Base-by-base conservation (phyloP, 2,113 vertebrate species). In the Chaetodon trifascialis region DNA sequence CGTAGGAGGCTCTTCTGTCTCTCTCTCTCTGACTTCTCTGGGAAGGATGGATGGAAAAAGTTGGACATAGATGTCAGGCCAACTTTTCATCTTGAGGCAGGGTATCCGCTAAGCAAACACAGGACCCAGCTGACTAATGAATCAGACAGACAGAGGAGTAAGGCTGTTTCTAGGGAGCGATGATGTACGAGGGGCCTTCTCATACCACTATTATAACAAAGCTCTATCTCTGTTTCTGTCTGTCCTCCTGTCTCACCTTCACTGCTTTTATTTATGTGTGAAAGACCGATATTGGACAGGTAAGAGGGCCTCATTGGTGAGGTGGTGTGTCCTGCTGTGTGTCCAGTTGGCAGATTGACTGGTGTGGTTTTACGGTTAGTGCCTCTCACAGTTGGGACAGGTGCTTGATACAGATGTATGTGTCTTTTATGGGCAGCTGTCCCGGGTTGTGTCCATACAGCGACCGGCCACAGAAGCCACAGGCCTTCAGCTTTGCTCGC, bases 61-160 rank as follows among this genome's bases (percentile, higher is more conserved):
- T 89, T 93, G 89, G 84, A 91, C 87, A 60, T 76, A 62, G 83
- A 93, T 84, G 88, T 92, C 89, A 83, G 86, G 86, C 73, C 86
- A 89, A 85, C 80, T 91, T 87, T 93, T 94, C 89, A 93, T 90
- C 86, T 89, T 42, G 76, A 93, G 76, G 78, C 86, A 84, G 87
- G 80, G 86, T 88, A 92, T 92, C 87, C 40, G 63, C 84, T 86
- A 91, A 93, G 90, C 80, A 94, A 94, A 93, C 92, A 93, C 64
- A 62, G 66, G 69, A 65, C 75, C 81, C 90, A 78, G 88, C 80
- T 87, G 88, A 89, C 81, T 84, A 87, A 93, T 94, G 80, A 91
- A 91, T 93, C 88, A 88, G 69, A 55, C 65, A 21, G 87, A 91
- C 82, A 10, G 72, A 88, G 87, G 80, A 86, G 85, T 69, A 7